Evolutionary conservation across 1,140 invertebrate species (phyloP).

Genomic region (Dysdera silvatica): DNA sequence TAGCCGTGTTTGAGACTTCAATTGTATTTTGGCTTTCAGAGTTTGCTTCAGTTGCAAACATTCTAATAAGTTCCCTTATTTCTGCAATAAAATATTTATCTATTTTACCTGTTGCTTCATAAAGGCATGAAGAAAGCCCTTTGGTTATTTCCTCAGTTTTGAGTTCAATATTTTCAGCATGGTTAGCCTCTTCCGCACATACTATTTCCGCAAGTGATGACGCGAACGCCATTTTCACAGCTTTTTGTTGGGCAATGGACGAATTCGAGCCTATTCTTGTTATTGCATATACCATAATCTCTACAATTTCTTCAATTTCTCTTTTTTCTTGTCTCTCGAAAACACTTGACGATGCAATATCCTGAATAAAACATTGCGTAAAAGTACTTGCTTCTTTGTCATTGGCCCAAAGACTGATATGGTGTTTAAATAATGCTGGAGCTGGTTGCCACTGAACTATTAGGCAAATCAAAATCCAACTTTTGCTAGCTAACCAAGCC

Average conservation of each 20-base stretch:
- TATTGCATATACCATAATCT: slow-evolving; percentile 8
- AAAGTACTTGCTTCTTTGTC: neutral
- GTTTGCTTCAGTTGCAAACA: slow-evolving; percentile 14
- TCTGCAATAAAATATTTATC: slow-evolving; percentile 17
- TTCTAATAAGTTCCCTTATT: slow-evolving; percentile 14
- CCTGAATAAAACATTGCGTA: slow-evolving; percentile 14
- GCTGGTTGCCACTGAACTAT: neutral
- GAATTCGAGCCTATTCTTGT: neutral
- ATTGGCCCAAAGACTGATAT: slow-evolving; percentile 14
- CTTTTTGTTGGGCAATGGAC: neutral
- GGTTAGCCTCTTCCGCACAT: slow-evolving; percentile 12
- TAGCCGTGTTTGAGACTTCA: too few species aligned
- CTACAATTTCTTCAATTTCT: slow-evolving; percentile 15
- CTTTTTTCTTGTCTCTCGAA: slow-evolving; percentile 16
- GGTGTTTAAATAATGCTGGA: neutral
- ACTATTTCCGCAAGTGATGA: slow-evolving; percentile 18
- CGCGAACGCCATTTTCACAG: slow-evolving; percentile 24
- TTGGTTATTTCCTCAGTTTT: slow-evolving; percentile 11
- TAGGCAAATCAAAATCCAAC: slow-evolving; percentile 4
- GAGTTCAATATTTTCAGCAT: neutral
- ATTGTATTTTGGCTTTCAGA: too few species aligned
- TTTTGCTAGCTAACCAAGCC: slow-evolving; percentile 18
- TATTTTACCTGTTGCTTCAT: neutral
- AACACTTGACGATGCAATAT: neutral
- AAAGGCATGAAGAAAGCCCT: slow-evolving; percentile 2